Evolutionary conservation across 2,888 invertebrate genomes (phyloP), one percentile per base, ranked within the genome.

Genomic region (Arrhopalites spinosus): DNA sequence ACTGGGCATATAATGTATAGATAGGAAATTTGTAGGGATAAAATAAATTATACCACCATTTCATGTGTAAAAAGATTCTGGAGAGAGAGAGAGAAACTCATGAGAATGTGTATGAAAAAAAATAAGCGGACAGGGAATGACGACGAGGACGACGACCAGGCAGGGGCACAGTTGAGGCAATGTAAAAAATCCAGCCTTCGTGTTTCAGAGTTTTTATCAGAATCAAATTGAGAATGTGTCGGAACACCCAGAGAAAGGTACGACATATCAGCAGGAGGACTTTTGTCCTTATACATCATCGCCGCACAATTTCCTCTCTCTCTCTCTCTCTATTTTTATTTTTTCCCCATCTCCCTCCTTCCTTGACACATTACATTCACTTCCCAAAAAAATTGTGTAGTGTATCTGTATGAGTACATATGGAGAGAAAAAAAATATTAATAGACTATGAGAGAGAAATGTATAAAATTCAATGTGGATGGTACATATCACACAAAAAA

Each of bases 221-320:
- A 72, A 72, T 72, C 72, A 72, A 72, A 72, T 72, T 72, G 72
- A 63, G 63, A 61, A 72, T 72, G 72, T 72, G 72, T 72, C 72
- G 72, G 69, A 53, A 69, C 53, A 69, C 53, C 53, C 69, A 69
- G 69, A 72, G 72, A 72, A 72, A 72, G 72, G 72, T 72, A 72
- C 72, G 72, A 72, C 72, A 72, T 20, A 72, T 72, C 72, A 72
- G 72, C 72, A 63, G 72, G 72, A 72, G 72, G 63, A 61, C 61
- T 63, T 53, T n/a, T 71, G 61, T 71, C 71, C 61, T 61, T 71
- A 36, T 56, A 56, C 56, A 56, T 43, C 61, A 36, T 71, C 69
- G 56, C 53, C 69, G 69, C 56, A 53, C 69, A 69, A 69, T 69
- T 69, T 69, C 69, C 69, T 69, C 69, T 53, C 36, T 36, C 36